Base-by-base conservation (phyloP, 2,888 invertebrate species). In the Drosophila infuscata region DNA sequence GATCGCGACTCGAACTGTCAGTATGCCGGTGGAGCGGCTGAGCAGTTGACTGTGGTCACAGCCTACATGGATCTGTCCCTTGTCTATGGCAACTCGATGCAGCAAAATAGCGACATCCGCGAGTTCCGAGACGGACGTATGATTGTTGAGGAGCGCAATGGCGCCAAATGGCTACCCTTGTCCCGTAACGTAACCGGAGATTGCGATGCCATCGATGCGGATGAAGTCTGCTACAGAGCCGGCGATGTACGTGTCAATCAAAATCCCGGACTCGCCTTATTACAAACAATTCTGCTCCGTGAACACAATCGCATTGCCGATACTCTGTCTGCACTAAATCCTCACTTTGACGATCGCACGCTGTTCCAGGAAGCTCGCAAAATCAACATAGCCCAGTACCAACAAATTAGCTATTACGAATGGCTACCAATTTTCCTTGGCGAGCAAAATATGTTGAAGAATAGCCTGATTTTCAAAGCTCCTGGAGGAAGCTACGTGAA, bases 1-100 rank as follows among this genome's bases (percentile, higher is more conserved):
- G 95, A 96, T 89, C 94, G 95, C 35, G 95, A 95, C 87, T 75
- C 89, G 3, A 94, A 95, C 74, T 95, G 96, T 76, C 94, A 94
- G 59, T 94, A 95, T 70, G 93, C 93, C 54, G 82, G 84, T 3
- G 91, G 92, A 3, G 94, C 94, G 70, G 96, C 95, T 4, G 96
- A 96, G 93, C 96, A 96, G 94, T 94, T 96, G 92, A 92, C 92
- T 52, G 88, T 88, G 8, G 93, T 93, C 25, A 92, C 93, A 9
- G 74, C 92, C 3, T 93, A 89, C 85, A 93, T 98, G 94, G 98
- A 98, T 69, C 94, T 96, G 5, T 97, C 97, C 0, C 92, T 96
- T 38, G 96, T 97, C 2, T 98, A 98, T 89, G 98, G 98, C 1
- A 97, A 95, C 73, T 95, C 94, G 4, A 94, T 94, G 17, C 93